Evolutionary conservation across 2,888 invertebrate species (phyloP).

Genomic region (Leptopilina drosophilae): DNA sequence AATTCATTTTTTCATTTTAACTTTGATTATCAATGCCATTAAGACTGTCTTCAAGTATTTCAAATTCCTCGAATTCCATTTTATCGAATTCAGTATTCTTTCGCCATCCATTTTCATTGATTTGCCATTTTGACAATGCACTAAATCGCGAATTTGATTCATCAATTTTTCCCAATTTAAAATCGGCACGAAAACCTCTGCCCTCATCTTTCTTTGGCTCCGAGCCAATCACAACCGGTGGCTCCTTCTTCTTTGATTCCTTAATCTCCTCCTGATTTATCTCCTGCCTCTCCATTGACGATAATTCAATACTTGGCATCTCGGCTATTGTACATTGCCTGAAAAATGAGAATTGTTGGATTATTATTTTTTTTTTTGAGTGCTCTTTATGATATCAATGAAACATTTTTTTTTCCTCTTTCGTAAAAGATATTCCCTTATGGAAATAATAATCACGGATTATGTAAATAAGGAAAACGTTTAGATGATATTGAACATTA

Average conservation of each 20-base stretch:
- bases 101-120: conserved; percentile 80
- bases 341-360: conserved; percentile 35
- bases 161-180: conserved; percentile 69
- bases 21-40: conserved; percentile 68
- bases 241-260: conserved; percentile 68
- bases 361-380: no score
- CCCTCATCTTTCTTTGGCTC: conserved; percentile 76
- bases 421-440: no score
- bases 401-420: no score
- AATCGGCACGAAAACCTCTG: conserved; percentile 70
- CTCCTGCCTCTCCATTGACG: conserved; percentile 76
- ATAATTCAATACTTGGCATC: conserved; percentile 74
- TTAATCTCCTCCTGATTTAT: conserved; percentile 71
- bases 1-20: conserved; percentile 23
- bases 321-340: conserved; percentile 70
- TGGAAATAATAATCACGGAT: no score
- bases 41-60: conserved; percentile 84
- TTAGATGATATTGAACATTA: no score
- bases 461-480: no score
- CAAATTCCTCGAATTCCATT: conserved; percentile 91
- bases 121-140: conserved; percentile 72
- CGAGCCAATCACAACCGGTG: conserved; percentile 78
- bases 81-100: conserved; percentile 83
- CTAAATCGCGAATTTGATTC: conserved; percentile 64
- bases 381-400: no score